Percentiles rank a stretch among this genome's conserved stretches.
These are phyloP conservation scores for Anneissia japonica DNA, from an alignment of 35 echinoderm and acorn worm genomes.

Conservation along the genomic window DNA sequence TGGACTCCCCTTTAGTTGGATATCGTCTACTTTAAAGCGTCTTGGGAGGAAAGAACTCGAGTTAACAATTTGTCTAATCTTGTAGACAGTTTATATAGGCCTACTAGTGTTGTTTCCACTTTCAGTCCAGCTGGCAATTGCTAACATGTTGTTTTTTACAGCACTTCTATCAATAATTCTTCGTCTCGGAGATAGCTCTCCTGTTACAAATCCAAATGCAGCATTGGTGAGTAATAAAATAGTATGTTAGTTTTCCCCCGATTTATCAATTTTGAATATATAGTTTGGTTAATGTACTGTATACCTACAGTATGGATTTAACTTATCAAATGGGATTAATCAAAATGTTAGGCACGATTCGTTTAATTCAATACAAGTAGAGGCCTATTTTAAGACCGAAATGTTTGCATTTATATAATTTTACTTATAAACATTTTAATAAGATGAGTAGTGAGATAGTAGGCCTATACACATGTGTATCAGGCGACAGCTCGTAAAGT, in stretches of 20 bases:
- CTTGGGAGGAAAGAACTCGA: not conserved
- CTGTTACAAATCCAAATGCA: not conserved
- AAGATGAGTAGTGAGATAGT: too few relatives aligned
- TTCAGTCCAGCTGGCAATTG: not conserved
- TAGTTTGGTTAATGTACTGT: too few relatives aligned
- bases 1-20: not conserved
- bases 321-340: too few relatives aligned
- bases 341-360: too few relatives aligned
- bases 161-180: not conserved
- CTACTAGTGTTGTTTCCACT: not conserved
- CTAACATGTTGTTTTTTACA: not conserved
- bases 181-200: not conserved
- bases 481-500: too few relatives aligned
- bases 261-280: too few relatives aligned
- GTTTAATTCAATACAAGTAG: too few relatives aligned
- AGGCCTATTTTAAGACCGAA: too few relatives aligned
- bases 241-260: not conserved
- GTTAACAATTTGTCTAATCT: not conserved
- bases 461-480: too few relatives aligned
- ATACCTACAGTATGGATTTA: too few relatives aligned
- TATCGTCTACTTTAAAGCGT: not conserved
- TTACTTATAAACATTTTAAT: too few relatives aligned
- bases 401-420: too few relatives aligned
- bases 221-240: not conserved
- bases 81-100: not conserved